phyloP scores from a whole-genome alignment of 2,797 vertebrate species.

The Microctenopoma lineatum region DNA sequence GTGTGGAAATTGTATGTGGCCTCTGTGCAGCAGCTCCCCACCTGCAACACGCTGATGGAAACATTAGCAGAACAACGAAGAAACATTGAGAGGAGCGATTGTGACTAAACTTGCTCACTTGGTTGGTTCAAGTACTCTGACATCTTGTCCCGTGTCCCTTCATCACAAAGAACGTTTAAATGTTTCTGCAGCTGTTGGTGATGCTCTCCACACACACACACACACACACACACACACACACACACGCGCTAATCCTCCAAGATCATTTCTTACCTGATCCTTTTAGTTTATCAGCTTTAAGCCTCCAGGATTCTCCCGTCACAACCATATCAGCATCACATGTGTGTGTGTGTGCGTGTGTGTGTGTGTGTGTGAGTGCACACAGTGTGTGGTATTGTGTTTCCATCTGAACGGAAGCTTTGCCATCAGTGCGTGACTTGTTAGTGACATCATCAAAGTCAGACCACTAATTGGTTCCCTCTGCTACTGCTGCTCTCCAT shows the following conservation, averaged over 20 bases:
- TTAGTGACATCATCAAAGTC: conserved; percentile 87
- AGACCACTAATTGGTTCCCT: conserved; percentile 85
- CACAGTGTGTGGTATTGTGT: conserved; percentile 54
- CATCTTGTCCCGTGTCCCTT: too few species aligned
- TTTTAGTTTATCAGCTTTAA: conserved; percentile 62
- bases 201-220: background rate
- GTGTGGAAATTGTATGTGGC: conserved; percentile 11
- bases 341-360: conserved; percentile 25
- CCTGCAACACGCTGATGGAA: conserved; percentile 5
- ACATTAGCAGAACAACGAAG: too few species aligned
- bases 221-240: background rate
- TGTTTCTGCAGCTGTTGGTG: too few species aligned
- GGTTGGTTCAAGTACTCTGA: too few species aligned
- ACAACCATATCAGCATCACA: conserved; percentile 31
- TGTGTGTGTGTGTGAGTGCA: conserved; percentile 7
- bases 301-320: conserved; percentile 47
- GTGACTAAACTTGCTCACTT: too few species aligned
- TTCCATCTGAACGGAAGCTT: conserved; percentile 81
- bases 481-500: conserved; percentile 69
- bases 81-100: too few species aligned
- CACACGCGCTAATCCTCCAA: conserved; percentile 6
- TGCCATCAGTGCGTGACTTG: conserved; percentile 78
- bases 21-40: background rate
- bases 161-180: background rate
- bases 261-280: conserved; percentile 42